Percentiles rank a stretch among this genome's conserved stretches.
Evolutionary conservation across 2,888 invertebrate genomes (phyloP).

Genomic region (Thysanoteuthis rhombus): DNA sequence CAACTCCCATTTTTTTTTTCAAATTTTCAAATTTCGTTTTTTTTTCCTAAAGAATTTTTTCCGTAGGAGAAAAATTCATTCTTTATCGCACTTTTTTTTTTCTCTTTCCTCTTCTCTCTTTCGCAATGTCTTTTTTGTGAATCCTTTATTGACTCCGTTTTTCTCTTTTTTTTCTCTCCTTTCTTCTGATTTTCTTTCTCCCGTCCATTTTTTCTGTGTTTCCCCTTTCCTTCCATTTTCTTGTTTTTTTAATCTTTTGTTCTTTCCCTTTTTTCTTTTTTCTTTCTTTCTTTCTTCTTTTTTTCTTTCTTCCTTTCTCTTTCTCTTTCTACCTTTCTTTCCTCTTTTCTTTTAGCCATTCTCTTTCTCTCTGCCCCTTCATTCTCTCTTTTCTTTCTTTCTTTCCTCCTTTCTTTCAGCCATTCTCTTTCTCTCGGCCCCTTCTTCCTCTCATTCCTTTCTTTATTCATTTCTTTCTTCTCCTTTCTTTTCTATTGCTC

Average conservation of each 20-base stretch:
- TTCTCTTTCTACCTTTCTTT: neutral
- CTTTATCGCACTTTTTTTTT: neutral
- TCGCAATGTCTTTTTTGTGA: neutral
- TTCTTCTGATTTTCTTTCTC: neutral
- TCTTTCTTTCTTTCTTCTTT: neutral
- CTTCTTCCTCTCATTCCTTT: neutral
- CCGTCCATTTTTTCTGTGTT: neutral
- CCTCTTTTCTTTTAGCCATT: neutral
- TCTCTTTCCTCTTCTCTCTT: neutral
- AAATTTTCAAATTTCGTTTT: neutral
- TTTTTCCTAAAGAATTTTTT: too few species aligned
- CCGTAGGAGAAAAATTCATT: too few species aligned
- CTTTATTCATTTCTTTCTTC: neutral
- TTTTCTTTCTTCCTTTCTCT: neutral
- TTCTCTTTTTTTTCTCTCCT: neutral
- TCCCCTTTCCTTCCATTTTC: neutral
- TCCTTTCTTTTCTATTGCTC: neutral
- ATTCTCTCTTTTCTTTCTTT: neutral
- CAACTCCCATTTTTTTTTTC: neutral
- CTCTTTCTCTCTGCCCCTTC: neutral
- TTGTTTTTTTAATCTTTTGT: neutral
- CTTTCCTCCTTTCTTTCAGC: neutral
- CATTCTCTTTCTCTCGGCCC: neutral
- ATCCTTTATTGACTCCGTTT: neutral
- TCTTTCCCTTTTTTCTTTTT: neutral